Conservation (phyloP, 2,797 vertebrate species). For the Semaprochilodus insignis region DNA sequence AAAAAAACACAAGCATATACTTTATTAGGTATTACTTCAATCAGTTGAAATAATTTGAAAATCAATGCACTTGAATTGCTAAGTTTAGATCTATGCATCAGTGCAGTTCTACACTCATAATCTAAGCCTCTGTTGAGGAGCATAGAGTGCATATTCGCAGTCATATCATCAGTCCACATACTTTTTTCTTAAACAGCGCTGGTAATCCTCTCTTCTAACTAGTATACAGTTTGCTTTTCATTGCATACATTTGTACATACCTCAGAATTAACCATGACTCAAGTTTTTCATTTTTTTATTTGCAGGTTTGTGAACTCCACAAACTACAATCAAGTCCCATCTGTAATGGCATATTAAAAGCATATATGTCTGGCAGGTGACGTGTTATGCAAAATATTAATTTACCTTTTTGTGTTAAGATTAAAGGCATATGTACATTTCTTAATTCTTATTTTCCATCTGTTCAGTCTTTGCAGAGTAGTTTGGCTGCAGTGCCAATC, state of each 20-base stretch:
- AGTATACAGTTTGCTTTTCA: not conserved
- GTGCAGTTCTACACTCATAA: not conserved
- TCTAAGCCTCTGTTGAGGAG: not conserved
- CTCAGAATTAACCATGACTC: not conserved
- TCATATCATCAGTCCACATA: not conserved
- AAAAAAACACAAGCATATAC: too few relatives aligned
- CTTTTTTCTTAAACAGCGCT: not conserved
- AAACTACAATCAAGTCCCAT: conserved; percentile 56
- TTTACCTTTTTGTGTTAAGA: not conserved
- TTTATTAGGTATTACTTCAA: too few relatives aligned
- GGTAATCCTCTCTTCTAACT: not conserved
- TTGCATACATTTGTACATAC: not conserved
- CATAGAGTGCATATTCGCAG: not conserved
- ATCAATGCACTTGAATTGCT: too few relatives aligned
- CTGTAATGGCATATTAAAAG: conserved; percentile 59
- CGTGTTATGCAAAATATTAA: not conserved
- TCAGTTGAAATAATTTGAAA: too few relatives aligned
- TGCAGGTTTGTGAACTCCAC: conserved; percentile 60
- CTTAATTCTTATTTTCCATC: not conserved
- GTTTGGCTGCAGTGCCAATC: not conserved
- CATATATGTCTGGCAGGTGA: conserved; percentile 12
- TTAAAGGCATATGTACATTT: conserved; percentile 10
- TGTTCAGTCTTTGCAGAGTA: not conserved
- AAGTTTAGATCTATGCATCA: not conserved
- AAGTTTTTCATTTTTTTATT: conserved; percentile 33